These are phyloP conservation scores for Drosophila lacicola DNA, from an alignment of 2,888 invertebrate genomes.

Conservation along the genomic window DNA sequence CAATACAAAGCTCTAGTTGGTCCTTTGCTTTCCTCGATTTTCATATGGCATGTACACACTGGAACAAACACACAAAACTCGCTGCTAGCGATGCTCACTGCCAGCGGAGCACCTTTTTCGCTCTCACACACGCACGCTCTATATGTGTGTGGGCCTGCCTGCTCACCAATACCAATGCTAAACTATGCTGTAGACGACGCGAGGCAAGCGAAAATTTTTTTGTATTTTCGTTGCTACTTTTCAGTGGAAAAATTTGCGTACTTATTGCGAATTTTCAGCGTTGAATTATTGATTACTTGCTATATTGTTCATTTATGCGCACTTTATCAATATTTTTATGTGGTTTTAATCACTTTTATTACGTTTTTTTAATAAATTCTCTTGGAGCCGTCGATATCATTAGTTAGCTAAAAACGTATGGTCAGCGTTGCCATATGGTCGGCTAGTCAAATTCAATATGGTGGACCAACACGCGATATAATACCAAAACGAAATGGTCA, in stretches of 20 bases:
- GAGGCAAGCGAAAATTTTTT: slow-evolving; percentile 48
- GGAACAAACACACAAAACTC: slow-evolving; percentile 48
- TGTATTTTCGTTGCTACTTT: slow-evolving; percentile 49
- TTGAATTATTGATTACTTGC: slow-evolving; percentile 59
- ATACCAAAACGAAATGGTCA: slow-evolving; percentile 23
- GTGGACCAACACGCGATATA: slow-evolving; percentile 44
- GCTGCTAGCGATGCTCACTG: slow-evolving; percentile 30
- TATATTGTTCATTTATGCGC: slow-evolving; percentile 68
- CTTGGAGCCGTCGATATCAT: slow-evolving; percentile 49
- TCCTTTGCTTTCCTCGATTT: slow-evolving; percentile 57
- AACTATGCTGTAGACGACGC: slow-evolving; percentile 44
- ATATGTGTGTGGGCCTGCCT: slow-evolving; percentile 34
- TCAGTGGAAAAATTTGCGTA: slow-evolving; percentile 63
- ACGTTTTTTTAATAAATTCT: slow-evolving; percentile 57
- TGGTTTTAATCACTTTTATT: slow-evolving; percentile 60
- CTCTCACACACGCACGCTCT: slow-evolving; percentile 39
- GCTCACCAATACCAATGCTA: slow-evolving; percentile 56
- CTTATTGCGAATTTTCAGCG: slow-evolving; percentile 55
- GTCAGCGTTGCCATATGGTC: slow-evolving; percentile 38
- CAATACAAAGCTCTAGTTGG: slow-evolving; percentile 46
- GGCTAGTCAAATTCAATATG: slow-evolving; percentile 66
- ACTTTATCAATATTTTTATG: slow-evolving; percentile 68
- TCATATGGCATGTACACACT: slow-evolving; percentile 53
- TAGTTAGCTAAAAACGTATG: slow-evolving; percentile 46
- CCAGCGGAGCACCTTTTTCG: slow-evolving; percentile 60